A percentile compares a stretch with the other conserved stretches of the same genome.
Evolutionary conservation across 2,888 invertebrate genomes (phyloP).

Genomic region (Caprella mutica): DNA sequence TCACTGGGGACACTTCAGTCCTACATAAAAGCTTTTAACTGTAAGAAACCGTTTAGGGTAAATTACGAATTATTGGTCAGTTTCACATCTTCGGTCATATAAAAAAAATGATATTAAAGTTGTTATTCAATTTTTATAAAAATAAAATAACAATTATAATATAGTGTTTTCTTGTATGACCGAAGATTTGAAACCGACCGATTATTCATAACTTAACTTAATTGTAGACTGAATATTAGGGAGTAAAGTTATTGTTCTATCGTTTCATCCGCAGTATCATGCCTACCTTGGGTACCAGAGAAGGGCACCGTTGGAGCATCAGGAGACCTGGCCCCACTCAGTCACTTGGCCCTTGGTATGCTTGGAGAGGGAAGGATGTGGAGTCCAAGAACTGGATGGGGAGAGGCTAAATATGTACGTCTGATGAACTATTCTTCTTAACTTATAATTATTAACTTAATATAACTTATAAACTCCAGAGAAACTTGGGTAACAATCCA

Average conservation of each 20-base stretch:
- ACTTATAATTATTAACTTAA: no score
- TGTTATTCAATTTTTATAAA: no score
- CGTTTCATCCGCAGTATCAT: conserved; percentile 45
- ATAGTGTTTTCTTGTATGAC: no score
- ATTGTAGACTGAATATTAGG: no score
- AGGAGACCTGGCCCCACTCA: conserved; percentile 54
- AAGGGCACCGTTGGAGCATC: conserved; percentile 58
- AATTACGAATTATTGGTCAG: neutral
- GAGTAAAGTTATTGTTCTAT: no score
- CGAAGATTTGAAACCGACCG: no score
- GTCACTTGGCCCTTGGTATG: conserved; percentile 54
- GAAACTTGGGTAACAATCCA: no score
- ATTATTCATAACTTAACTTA: no score
- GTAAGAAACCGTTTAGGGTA: conserved; percentile 39
- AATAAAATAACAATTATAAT: no score
- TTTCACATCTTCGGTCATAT: neutral
- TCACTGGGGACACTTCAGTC: conserved; percentile 48
- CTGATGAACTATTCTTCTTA: no score
- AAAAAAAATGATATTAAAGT: no score
- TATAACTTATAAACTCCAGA: no score
- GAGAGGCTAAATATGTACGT: conserved; percentile 48
- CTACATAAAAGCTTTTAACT: conserved; percentile 53
- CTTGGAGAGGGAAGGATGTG: conserved; percentile 58
- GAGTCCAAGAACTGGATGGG: conserved; percentile 54
- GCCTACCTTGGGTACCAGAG: conserved; percentile 54